Base-by-base conservation (phyloP, 2,797 vertebrate genomes). In the Synanceia verrucosa region DNA sequence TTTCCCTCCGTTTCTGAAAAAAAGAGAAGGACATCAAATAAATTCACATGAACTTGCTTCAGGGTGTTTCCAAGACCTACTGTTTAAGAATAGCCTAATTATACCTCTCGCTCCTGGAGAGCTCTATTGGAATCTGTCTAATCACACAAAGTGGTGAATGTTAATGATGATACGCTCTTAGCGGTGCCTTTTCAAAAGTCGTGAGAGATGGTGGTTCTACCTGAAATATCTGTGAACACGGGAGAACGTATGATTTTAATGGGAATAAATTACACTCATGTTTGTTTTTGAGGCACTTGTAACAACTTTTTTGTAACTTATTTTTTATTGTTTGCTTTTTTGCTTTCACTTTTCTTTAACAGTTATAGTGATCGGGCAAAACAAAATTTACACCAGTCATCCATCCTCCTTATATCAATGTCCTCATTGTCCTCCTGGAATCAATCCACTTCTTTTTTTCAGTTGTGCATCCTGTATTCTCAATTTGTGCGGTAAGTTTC, bases 41-140 rank as follows among this genome's bases (percentile, higher is more conserved):
- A 88, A 93, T 93, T 92, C 92, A 91, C 90, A 93, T 92, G 88
- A 92, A 92, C 90, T 91, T 89, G 80, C 86, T 86, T 89, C 77
- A 80, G 90, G 81, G 80, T 87, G 88, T 91, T 91, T 90, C 84
- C 77, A 87, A 88, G 89, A 87, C 82, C 83, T 73, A 39, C 65
- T 68, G 79, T 88, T 90, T 89, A 78, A 90, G 91, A 91, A 94
- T 86, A 86, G 83, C 74, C 88, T 89, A 91, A 93, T 91, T 90
- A 92, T 89, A 93, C 85, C 89, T 86, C 81, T 76, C 84, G 79
- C 86, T 84, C 78, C 82, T 70, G 79, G 86, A 89, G 84, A 85
- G 73, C 74, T 65, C 79, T 73, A 56, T 87, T 78, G 88, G 88
- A 90, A 83, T 88, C 81, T 70, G 82, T 65, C 84, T 90, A 86